phyloP scores from a whole-genome alignment of 2,888 invertebrate genomes.

The Ophion slaviceki region DNA sequence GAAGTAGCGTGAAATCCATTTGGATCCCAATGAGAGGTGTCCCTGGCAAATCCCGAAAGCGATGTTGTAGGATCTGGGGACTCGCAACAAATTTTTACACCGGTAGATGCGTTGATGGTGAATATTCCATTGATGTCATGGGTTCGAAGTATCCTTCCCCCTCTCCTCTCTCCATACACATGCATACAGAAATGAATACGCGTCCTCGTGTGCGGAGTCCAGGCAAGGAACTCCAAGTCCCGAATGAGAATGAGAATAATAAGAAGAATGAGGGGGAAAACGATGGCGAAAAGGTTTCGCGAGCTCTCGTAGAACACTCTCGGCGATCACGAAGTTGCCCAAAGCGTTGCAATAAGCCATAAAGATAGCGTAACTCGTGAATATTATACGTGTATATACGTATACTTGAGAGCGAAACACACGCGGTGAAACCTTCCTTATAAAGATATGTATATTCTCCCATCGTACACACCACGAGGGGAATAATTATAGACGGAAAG shows the following conservation, averaged over 20 bases:
- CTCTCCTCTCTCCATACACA: background rate
- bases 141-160: background rate
- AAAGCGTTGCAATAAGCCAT: conserved; percentile 81
- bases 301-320: conserved; percentile 55
- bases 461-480: conserved; percentile 66
- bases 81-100: too few relatives aligned
- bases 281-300: conserved; percentile 59
- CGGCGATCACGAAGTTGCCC: conserved; percentile 80
- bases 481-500: conserved; percentile 74
- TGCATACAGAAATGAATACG: background rate
- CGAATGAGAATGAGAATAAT: conserved; percentile 56
- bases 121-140: background rate
- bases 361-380: conserved; percentile 78
- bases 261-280: conserved; percentile 49
- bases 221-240: conserved; percentile 1
- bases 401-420: conserved; percentile 21
- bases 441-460: conserved; percentile 72
- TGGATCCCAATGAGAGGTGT: too few relatives aligned
- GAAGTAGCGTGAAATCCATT: too few relatives aligned
- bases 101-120: background rate
- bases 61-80: too few relatives aligned
- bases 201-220: background rate
- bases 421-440: conserved; percentile 71
- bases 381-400: conserved; percentile 64
- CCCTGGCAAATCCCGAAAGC: too few relatives aligned